Percentiles rank a stretch among this genome's conserved stretches.
Evolutionary conservation across 53 echinoderm and acorn worm genomes (phyloP).

Genomic region (Hippasteria phrygiana): DNA sequence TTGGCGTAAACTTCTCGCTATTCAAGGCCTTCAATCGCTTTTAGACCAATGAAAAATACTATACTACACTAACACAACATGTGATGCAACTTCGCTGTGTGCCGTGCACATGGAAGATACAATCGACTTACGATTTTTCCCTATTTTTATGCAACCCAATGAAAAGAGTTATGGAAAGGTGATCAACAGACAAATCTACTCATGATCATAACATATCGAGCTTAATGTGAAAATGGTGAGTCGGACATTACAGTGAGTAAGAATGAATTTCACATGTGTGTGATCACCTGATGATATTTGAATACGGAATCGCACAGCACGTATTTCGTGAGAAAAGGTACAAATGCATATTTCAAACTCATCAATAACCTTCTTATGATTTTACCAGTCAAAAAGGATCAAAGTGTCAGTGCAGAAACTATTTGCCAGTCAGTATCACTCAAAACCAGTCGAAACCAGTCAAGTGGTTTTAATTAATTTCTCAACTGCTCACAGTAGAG

Average conservation of each 20-base stretch:
- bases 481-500: no score
- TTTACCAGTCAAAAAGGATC: neutral
- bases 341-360: no score
- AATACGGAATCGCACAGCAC: no score
- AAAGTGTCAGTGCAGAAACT: no score
- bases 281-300: no score
- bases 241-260: no score
- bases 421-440: no score
- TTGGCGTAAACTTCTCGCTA: neutral
- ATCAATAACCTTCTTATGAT: neutral
- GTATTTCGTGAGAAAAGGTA: no score
- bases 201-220: neutral
- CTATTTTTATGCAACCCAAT: neutral
- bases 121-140: neutral
- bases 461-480: no score
- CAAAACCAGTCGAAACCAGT: no score
- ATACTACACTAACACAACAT: neutral
- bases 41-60: slow-evolving; percentile 27
- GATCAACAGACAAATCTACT: neutral
- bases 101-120: neutral
- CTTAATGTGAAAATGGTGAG: slow-evolving; percentile 10
- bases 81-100: neutral
- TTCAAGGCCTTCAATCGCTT: neutral
- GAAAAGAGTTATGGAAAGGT: neutral
- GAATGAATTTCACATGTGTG: no score